Evolutionary conservation across 1,140 invertebrate species (phyloP).

Genomic region (Drosophila funebris): DNA sequence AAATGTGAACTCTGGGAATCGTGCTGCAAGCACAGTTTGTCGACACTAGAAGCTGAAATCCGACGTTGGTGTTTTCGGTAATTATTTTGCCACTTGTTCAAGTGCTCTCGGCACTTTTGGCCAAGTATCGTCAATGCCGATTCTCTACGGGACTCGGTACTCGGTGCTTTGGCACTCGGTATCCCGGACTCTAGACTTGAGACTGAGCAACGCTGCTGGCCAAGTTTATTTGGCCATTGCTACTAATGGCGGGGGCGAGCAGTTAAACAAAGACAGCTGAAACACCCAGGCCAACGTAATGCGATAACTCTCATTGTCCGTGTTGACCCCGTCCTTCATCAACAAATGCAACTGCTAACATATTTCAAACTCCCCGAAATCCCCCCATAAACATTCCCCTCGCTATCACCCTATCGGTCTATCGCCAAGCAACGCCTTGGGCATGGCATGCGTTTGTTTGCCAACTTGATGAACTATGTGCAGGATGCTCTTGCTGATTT

Average conservation of each 20-base stretch:
- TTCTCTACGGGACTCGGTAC: neutral
- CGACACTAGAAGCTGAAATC: neutral
- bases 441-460: slow-evolving; percentile 69
- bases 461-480: slow-evolving; percentile 72
- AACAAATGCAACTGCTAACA: slow-evolving; percentile 41
- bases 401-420: neutral
- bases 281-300: slow-evolving; percentile 22
- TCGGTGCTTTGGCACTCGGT: too few species aligned
- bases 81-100: slow-evolving; percentile 74
- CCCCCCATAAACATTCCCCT: neutral
- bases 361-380: slow-evolving; percentile 21
- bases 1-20: slow-evolving; percentile 17
- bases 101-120: slow-evolving; percentile 47
- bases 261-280: slow-evolving; percentile 18
- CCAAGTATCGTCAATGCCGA: neutral
- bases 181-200: too few species aligned
- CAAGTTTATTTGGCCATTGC: slow-evolving; percentile 34
- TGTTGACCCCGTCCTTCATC: neutral
- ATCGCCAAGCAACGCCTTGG: slow-evolving; percentile 12
- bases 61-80: slow-evolving; percentile 43
- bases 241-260: slow-evolving; percentile 1
- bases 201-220: neutral
- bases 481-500: slow-evolving; percentile 41
- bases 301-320: slow-evolving; percentile 25
- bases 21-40: slow-evolving; percentile 24